A percentile compares a stretch with the other conserved stretches of the same genome.
Evolutionary conservation across 2,113 vertebrate species (phyloP).

Genomic region (Tragulus kanchil): DNA sequence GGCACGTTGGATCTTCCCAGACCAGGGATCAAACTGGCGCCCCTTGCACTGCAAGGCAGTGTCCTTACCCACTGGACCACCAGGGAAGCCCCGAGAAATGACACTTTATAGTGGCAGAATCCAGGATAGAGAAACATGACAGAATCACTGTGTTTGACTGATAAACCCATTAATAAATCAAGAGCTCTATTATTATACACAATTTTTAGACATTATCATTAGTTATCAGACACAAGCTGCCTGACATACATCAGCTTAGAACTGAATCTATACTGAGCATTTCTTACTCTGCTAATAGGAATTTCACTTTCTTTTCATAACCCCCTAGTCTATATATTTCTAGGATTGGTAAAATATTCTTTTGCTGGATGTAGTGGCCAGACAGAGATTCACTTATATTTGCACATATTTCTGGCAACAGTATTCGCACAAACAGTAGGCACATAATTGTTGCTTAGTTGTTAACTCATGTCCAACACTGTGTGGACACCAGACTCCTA

Average conservation of each 20-base stretch:
- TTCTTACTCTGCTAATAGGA: neutral
- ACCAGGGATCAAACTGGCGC: too few species aligned
- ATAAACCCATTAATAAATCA: neutral
- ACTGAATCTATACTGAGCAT: neutral
- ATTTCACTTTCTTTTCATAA: neutral
- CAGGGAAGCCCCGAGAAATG: neutral
- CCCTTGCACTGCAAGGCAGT: too few species aligned
- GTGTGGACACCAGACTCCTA: neutral
- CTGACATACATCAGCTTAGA: neutral
- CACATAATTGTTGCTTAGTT: neutral
- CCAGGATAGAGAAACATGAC: too few species aligned
- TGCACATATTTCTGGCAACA: neutral
- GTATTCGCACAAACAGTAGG: neutral
- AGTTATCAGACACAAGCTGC: neutral
- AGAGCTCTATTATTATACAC: neutral
- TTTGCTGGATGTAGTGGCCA: neutral
- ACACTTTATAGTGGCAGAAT: neutral
- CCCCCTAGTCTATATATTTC: neutral
- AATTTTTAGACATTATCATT: neutral
- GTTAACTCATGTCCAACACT: neutral
- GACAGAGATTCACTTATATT: too few species aligned
- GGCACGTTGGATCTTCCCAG: too few species aligned
- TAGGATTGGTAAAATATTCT: neutral
- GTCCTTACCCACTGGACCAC: too few species aligned
- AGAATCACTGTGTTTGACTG: neutral